Base-by-base conservation (phyloP, 2,888 invertebrate genomes). In the Lochmaea crataegi region DNA sequence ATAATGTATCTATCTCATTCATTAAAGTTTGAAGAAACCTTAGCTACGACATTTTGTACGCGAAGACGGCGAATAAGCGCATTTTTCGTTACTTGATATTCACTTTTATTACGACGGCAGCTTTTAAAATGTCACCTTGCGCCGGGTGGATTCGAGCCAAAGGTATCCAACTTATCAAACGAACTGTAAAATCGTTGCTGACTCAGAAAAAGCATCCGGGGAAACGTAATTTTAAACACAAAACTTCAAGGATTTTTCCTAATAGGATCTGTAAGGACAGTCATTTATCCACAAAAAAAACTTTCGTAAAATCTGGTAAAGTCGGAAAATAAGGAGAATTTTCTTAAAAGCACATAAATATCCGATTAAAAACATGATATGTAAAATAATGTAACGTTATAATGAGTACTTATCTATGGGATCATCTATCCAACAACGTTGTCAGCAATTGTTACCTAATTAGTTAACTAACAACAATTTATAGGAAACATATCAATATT, bases 111-210 rank as follows among this genome's bases (percentile, higher is more conserved):
- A 68, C 41, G 70, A 67, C 70, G 51, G 68, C 74, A 74, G 68
- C 71, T 68, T 68, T 71, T 65, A 45, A 60, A 74, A 74, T 68
- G 74, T 74, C 74, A 74, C 74, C 71, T 70, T 70, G 65, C 9
- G 53, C 51, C 65, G 53, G 65, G 51, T 11, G 14, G 26, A 26
- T 45, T 11, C 51, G 51, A 53, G 53, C 48, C 53, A 53, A 38
- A 65, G 32, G 65, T 58, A 70, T 58, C 22, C 70, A 64, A 70
- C 70, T 70, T 70, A 65, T 65, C 58, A 65, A 70, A 70, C 70
- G 70, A 70, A 65, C 64, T 70, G 70, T 65, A 58, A 70, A 70
- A 70, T 70, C 65, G 70, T 65, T 65, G 53, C 65, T 65, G 65
- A 65, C 53, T 51, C 51, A 53, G 38, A 26, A 32, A 48, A 65